Evolutionary conservation across 2,888 invertebrate genomes (phyloP), one percentile per base, ranked within the genome.

Genomic region (Ametastegia equiseti): DNA sequence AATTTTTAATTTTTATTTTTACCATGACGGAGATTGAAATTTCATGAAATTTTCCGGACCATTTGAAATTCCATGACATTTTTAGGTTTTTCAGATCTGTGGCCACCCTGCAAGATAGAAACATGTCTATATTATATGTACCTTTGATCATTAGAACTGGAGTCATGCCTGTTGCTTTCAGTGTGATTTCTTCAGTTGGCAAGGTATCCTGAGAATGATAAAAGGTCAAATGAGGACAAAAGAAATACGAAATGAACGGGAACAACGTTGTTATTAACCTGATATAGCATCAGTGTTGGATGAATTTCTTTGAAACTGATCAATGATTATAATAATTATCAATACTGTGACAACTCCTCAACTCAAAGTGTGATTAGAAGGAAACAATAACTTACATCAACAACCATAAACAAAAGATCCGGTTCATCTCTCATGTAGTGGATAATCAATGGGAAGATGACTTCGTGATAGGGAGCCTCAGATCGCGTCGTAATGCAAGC

Each of bases 321-420:
- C 9, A 19, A 60, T 23, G 6, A 23, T 27, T n/a, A 11, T n/a
- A 11, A 15, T 15, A 47, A 47, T 13, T 27, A 27, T 30, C 33
- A 63, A 63, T 60, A 63, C 19, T 15, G 11, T 30, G 33, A 50
- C 50, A 50, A 13, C 4, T 50, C 50, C 19, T 50, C 15, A 50
- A n/a, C 13, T 50, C 5, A 50, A 50, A 50, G 19, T 50, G 19
- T 50, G 3, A n/a, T 9, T 13, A 13, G 15, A 50, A 50, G 3
- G 15, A 80, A 63, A 30, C 36, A 60, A 63, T 30, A 36, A 80
- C 80, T 81, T 27, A 81, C 81, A 54, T 57, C 42, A 30, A 81
- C 54, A n/a, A 81, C 79, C 39, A 19, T 65, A 57, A 36, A 80
- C 19, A 81, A 45, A 9, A 50, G 39, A 13, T 79, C 36, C 6